A percentile compares a stretch with the other conserved stretches of the same genome.
Evolutionary conservation across 1,140 invertebrate genomes (phyloP).

Genomic region (Listronotus oregonensis): DNA sequence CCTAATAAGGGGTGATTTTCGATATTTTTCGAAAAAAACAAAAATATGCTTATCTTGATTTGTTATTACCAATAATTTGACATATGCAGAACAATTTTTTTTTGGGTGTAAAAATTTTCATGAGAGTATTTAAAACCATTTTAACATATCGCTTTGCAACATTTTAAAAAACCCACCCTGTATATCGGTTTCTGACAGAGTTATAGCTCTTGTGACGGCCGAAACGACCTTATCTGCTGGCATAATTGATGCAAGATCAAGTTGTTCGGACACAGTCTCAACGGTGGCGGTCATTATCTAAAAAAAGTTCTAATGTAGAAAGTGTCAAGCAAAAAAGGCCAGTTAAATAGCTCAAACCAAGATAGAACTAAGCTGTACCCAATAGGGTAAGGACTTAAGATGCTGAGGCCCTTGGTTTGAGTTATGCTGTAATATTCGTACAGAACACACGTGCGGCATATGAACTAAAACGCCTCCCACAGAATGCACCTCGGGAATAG

Average conservation of each 20-base stretch:
- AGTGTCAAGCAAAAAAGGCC: background rate
- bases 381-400: conserved; percentile 27
- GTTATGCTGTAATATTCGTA: conserved; percentile 56
- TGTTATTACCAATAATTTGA: no score
- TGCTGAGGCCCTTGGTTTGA: conserved; percentile 40
- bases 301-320: conserved; percentile 40
- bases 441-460: conserved; percentile 84
- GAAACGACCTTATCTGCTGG: conserved; percentile 80
- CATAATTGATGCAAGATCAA: conserved; percentile 81
- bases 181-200: conserved; percentile 86
- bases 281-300: conserved; percentile 93
- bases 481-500: conserved; percentile 70
- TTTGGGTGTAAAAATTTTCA: no score
- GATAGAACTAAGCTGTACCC: conserved; percentile 23
- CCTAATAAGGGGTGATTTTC: no score
- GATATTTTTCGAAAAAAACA: no score
- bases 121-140: no score
- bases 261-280: conserved; percentile 87
- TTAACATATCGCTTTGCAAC: no score
- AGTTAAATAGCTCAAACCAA: conserved; percentile 40
- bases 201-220: conserved; percentile 82
- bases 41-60: no score
- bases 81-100: no score
- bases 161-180: no score
- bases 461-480: conserved; percentile 84